phyloP scores from a whole-genome alignment of 2,113 vertebrate species.

The Dromaius novaehollandiae region DNA sequence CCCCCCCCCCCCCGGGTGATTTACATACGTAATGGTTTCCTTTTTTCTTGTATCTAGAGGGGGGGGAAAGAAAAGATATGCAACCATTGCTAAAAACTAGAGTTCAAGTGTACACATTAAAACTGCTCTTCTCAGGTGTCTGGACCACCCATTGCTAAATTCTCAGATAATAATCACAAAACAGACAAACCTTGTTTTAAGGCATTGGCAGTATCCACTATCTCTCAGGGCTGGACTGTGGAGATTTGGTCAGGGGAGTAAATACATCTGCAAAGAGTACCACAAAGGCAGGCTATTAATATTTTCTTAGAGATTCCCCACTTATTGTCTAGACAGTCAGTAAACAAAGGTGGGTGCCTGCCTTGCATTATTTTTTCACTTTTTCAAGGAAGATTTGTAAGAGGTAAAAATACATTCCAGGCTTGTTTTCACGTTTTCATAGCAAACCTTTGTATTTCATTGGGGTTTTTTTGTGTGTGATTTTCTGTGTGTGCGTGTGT shows the following conservation, averaged over 20 bases:
- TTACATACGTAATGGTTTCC: not conserved
- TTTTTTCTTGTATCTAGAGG: not conserved
- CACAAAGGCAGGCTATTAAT: conserved; percentile 12
- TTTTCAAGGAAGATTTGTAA: not conserved
- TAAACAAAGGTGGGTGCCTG: not conserved
- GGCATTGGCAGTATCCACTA: not conserved
- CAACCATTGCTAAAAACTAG: not conserved
- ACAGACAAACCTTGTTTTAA: not conserved
- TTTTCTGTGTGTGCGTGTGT: not conserved
- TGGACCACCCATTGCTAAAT: not conserved
- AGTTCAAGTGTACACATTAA: not conserved
- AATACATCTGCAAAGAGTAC: not conserved
- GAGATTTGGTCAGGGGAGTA: not conserved
- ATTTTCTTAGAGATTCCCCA: conserved; percentile 20
- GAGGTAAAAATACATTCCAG: not conserved
- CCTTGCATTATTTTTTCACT: not conserved
- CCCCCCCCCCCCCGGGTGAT: not conserved
- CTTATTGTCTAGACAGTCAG: not conserved
- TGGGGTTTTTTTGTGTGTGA: not conserved
- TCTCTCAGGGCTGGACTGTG: conserved; percentile 23
- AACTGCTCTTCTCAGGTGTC: not conserved
- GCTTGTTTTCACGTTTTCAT: not conserved
- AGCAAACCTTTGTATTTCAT: not conserved
- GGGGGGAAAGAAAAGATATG: not conserved
- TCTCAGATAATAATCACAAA: conserved; percentile 23